phyloP scores from a whole-genome alignment of 2,797 vertebrate species.

The Danio albolineatus region DNA sequence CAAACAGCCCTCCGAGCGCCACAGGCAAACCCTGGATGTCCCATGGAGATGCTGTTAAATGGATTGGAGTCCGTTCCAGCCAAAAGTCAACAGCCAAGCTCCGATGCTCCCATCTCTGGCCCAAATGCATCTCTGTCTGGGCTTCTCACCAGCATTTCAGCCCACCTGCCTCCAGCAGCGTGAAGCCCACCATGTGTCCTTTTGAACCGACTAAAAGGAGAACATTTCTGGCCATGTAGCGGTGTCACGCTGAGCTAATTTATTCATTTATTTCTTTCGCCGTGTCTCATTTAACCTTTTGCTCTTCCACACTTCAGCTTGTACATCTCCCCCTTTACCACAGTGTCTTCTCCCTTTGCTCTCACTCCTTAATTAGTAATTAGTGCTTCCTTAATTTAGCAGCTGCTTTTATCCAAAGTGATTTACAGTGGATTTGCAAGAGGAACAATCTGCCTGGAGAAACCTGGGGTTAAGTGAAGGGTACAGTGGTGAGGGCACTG shows the following conservation, averaged over 20 bases:
- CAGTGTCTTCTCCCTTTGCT: background rate
- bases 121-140: conserved; percentile 61
- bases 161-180: conserved; percentile 64
- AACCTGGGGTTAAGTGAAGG: conserved; percentile 4
- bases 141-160: conserved; percentile 63
- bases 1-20: conserved; percentile 41
- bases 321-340: background rate
- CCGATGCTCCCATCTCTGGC: conserved; percentile 33
- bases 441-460: background rate
- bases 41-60: conserved; percentile 42
- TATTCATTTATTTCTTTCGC: background rate
- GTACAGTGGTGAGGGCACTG: background rate
- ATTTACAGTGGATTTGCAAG: conserved; percentile 1
- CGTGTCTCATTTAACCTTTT: conserved; percentile 21
- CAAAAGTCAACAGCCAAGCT: conserved; percentile 22
- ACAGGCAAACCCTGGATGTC: conserved; percentile 30
- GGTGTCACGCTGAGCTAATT: background rate
- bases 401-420: conserved; percentile 21
- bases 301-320: background rate
- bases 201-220: conserved; percentile 45
- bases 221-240: conserved; percentile 20
- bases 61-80: conserved; percentile 42
- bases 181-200: conserved; percentile 53
- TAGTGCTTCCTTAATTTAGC: conserved; percentile 23
- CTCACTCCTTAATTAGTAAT: conserved; percentile 14